Percentiles rank a stretch among this genome's conserved stretches.
phyloP scores from a whole-genome alignment of 2,113 vertebrate species.

The Lasiurus cinereus region DNA sequence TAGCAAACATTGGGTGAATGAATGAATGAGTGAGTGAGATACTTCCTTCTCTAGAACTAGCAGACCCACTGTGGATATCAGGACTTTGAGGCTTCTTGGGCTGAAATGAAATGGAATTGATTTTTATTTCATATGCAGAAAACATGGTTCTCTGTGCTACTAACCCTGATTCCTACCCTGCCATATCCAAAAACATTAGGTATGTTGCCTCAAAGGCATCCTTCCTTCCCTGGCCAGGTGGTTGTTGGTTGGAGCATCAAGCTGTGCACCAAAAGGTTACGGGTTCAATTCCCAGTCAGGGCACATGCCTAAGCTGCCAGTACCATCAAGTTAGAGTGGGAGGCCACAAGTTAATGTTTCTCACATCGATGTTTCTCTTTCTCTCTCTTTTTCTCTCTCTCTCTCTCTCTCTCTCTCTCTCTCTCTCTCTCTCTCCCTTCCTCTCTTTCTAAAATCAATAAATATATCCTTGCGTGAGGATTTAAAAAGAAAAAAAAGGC shows the following conservation, averaged over 20 bases:
- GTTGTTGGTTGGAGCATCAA: too few relatives aligned
- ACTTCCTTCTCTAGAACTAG: background rate
- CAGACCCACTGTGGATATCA: background rate
- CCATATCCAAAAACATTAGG: background rate
- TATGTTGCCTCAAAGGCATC: background rate
- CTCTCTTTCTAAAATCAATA: too few relatives aligned
- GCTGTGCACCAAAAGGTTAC: too few relatives aligned
- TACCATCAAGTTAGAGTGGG: too few relatives aligned
- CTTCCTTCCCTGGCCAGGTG: background rate
- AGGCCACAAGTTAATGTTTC: too few relatives aligned
- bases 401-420: too few relatives aligned
- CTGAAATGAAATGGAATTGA: background rate
- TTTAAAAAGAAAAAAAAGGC: background rate
- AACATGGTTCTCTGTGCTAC: background rate
- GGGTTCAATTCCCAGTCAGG: too few relatives aligned
- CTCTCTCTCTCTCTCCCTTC: too few relatives aligned
- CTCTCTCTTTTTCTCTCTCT: too few relatives aligned
- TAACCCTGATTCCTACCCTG: background rate
- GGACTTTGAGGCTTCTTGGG: background rate
- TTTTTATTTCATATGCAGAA: conserved; percentile 25
- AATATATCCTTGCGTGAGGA: background rate
- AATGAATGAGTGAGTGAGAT: background rate
- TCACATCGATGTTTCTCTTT: too few relatives aligned
- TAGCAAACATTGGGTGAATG: background rate
- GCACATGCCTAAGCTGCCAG: too few relatives aligned